Base-by-base conservation (phyloP, 2,888 invertebrate species). In the Drosophila paramelanica region DNA sequence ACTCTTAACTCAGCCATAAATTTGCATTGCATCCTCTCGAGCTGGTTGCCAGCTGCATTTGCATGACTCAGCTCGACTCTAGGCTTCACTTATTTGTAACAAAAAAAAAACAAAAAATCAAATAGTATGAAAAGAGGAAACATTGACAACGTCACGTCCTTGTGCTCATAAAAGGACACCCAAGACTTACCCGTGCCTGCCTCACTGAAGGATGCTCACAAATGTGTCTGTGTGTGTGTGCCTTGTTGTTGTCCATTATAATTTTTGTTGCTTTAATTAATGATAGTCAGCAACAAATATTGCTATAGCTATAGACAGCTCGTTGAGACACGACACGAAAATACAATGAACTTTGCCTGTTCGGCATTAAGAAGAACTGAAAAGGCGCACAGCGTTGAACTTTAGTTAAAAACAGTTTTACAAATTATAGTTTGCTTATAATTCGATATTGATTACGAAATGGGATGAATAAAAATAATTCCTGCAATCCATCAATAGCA, bases 181-280 rank as follows among this genome's bases (percentile, higher is more conserved):
- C 43, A 39, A 52, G 57, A 46, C 53, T 50, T 52, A 39, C 55
- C 20, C 62, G 41, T 51, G 56, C 59, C 41, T 31, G 20, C 33
- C 56, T 52, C 31, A 23, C 49, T 43, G 50, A 67, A 51, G 50
- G 57, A 50, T 58, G 51, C 41, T 51, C 8, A 14, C 23, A 38
- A 47, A 23, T 33, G 3, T 23, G 3, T 14, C 11, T 17, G 39
- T n/a, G n/a, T 31, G 27, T 13, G 23, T 13, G 33, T 23, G 23
- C 23, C 23, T 2, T 23, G 67, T 56, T 65, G 64, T 36, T 62
- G 59, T 64, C 53, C 59, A 58, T 73, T 88, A 74, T 81, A 66
- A 61, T 74, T 65, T 79, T 74, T 74, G 74, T 49, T 53, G 70
- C 42, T 51, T 81, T 72, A 74, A 82, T 83, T 79, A 82, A 85